Evolutionary conservation across 2,113 vertebrate species (phyloP).

Genomic region (Cyanoderma ruficeps): DNA sequence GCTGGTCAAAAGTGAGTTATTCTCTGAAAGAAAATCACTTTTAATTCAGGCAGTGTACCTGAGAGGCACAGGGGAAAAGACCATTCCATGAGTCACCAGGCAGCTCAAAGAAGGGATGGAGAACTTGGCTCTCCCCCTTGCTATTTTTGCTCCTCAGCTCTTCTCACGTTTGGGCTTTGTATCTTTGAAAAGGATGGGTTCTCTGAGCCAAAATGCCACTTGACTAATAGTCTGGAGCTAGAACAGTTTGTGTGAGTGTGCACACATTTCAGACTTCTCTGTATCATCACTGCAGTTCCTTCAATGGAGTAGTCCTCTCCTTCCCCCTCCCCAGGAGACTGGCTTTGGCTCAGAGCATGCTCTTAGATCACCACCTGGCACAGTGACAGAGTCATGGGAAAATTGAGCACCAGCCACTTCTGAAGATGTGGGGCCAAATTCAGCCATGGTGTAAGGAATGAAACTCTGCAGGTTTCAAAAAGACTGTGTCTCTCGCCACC

Average conservation of each 20-base stretch:
- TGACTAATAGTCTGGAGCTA: background rate
- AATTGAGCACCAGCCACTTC: conserved; percentile 62
- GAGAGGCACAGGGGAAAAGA: background rate
- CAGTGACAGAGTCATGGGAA: conserved; percentile 67
- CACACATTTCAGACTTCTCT: background rate
- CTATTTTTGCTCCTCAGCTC: background rate
- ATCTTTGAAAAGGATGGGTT: background rate
- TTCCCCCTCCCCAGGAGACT: background rate
- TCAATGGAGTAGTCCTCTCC: conserved; percentile 35
- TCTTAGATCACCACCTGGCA: conserved; percentile 67
- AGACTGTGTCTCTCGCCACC: background rate
- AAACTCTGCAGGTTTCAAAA: conserved; percentile 27
- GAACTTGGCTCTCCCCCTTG: background rate
- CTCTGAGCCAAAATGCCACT: background rate
- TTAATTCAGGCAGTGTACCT: background rate
- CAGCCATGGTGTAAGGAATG: background rate
- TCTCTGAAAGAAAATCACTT: background rate
- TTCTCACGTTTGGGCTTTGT: background rate
- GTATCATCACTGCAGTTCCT: conserved; percentile 27
- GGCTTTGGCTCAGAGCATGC: conserved; percentile 28
- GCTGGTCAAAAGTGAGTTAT: background rate
- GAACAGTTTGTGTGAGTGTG: background rate
- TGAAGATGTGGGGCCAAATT: conserved; percentile 52
- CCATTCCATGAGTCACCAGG: background rate
- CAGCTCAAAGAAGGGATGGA: background rate